Evolutionary conservation across 2,888 invertebrate genomes (phyloP), one percentile per base, ranked within the genome.

Genomic region (Scrobipalpa atriplicella): DNA sequence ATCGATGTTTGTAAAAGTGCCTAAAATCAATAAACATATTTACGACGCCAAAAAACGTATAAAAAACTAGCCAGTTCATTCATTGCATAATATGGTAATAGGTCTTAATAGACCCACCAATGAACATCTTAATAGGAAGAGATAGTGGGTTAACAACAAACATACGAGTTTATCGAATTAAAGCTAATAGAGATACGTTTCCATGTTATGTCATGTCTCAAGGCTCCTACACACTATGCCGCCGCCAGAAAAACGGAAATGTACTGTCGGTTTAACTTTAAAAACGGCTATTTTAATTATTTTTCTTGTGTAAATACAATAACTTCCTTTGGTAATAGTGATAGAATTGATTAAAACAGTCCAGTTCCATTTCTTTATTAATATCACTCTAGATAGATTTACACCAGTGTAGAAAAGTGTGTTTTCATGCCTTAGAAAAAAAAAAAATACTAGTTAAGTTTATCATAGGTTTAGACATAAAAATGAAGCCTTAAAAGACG

Each of bases 31-130:
- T 47, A 47, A 43, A 47, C 47, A 47, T 8, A 47, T 47, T n/a
- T n/a, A 16, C n/a, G n/a, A n/a, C 3, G n/a, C n/a, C 13, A n/a
- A 2, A 47, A 43, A 47, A 47, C 47, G 43, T 29, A 29, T 29
- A 47, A 3, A 5, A n/a, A n/a, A 7, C 47, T 5, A 16, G 6
- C n/a, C n/a, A 52, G 5, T 63, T 29, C 16, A 75, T 75, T 75
- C 73, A 76, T 82, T 81, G 75, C 75, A 73, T 74, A 80, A 81
- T 80, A 81, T 79, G 78, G 73, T 80, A 79, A 81, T 83, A 79
- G 80, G 68, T 73, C 69, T 75, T 77, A 78, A 81, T 81, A 29
- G n/a, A 1, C 16, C 38, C 58, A 36, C 58, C 58, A 58, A 58
- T 58, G n/a, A 38, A 38, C 58, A 29, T 58, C 58, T 38, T 58